Conservation (phyloP, 2,797 vertebrate genomes). For the Botia kubotai region DNA sequence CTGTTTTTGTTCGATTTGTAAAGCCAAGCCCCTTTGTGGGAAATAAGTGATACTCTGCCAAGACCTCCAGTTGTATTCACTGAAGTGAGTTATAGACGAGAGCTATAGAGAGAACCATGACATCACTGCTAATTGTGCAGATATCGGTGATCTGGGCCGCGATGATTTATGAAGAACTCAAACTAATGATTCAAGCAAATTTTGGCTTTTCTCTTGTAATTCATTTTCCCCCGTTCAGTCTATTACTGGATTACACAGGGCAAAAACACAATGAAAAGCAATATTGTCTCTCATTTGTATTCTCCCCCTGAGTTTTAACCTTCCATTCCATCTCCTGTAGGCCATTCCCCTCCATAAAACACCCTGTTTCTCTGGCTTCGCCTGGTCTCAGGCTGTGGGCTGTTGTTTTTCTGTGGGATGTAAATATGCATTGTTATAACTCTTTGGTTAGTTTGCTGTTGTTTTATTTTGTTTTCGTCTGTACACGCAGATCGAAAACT, state of each 20-base stretch:
- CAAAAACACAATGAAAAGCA: constrained; percentile 61
- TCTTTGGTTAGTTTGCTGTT: constrained; percentile 60
- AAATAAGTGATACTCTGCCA: background rate
- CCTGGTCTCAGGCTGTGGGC: constrained; percentile 69
- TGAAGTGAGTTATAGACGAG: constrained; percentile 8
- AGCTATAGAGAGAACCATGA: constrained; percentile 29
- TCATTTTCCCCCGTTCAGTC: constrained; percentile 33
- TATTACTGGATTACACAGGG: constrained; percentile 48
- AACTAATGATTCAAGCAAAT: constrained; percentile 48
- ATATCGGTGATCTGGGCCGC: constrained; percentile 10
- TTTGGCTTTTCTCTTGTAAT: constrained; percentile 41
- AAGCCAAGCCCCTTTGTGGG: constrained; percentile 1
- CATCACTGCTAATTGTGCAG: constrained; percentile 26
- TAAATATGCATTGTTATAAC: constrained; percentile 82
- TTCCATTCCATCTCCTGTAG: constrained; percentile 41
- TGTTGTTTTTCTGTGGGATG: constrained; percentile 72
- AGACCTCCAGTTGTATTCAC: background rate
- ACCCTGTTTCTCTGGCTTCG: constrained; percentile 61
- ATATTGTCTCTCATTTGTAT: constrained; percentile 60
- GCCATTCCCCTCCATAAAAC: constrained; percentile 55
- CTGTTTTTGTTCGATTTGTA: constrained; percentile 13
- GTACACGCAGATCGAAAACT: constrained; percentile 73
- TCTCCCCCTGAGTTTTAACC: constrained; percentile 44
- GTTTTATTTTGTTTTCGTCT: constrained; percentile 69
- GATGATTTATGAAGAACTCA: constrained; percentile 45